Evolutionary conservation across 2,888 invertebrate species (phyloP).

Genomic region (Palloptera scutellata): DNA sequence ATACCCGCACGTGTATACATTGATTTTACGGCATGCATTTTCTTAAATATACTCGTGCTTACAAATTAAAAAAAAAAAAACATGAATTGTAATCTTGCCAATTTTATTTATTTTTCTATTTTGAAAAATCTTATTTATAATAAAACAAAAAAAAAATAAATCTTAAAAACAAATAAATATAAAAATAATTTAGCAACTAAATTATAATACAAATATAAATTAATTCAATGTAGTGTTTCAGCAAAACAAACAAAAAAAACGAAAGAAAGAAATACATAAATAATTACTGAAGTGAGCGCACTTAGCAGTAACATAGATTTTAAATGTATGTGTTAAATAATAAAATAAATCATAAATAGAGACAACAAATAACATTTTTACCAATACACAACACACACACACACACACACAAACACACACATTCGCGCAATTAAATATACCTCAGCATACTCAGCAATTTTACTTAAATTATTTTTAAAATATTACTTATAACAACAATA

Average conservation of each 20-base stretch:
- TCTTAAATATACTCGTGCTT: too few species aligned
- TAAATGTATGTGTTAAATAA: neutral
- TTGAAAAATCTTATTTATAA: slow-evolving; percentile 3
- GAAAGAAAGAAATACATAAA: too few species aligned
- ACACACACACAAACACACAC: too few species aligned
- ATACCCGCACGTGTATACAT: neutral
- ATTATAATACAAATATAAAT: too few species aligned
- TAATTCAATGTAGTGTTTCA: too few species aligned
- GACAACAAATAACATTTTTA: neutral
- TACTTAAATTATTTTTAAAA: slow-evolving; percentile 11
- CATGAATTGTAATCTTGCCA: slow-evolving; percentile 27
- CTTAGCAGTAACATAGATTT: too few species aligned
- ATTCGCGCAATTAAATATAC: slow-evolving; percentile 40
- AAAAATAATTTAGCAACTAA: too few species aligned
- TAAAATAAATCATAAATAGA: slow-evolving; percentile 5
- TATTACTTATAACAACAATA: neutral
- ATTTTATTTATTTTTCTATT: slow-evolving; percentile 17
- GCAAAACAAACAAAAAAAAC: too few species aligned
- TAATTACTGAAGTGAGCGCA: too few species aligned
- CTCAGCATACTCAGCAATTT: slow-evolving; percentile 48
- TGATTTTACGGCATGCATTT: neutral
- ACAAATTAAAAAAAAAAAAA: too few species aligned
- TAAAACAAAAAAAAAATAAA: neutral
- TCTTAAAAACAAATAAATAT: too few species aligned
- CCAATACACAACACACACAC: too few species aligned